Percentiles rank a stretch among this genome's conserved stretches.
These are phyloP conservation scores for Numida meleagris DNA, from an alignment of 2,113 vertebrate species.

Conservation along the genomic window DNA sequence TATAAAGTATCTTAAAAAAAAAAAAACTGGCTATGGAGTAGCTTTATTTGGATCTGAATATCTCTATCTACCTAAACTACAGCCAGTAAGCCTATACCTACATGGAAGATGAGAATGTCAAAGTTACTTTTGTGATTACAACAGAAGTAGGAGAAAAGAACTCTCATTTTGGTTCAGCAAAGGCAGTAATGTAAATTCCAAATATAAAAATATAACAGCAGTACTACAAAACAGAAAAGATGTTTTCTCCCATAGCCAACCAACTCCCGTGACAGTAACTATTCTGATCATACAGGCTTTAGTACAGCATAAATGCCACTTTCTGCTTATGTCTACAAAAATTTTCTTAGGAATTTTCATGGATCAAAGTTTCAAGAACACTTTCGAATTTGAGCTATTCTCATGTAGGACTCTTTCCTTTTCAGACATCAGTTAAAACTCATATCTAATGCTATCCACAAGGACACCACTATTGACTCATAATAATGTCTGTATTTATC, in stretches of 20 bases:
- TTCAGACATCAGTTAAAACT: neutral
- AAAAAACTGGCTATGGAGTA: fast-evolving
- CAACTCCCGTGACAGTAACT: neutral
- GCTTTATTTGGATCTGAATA: neutral
- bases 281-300: neutral
- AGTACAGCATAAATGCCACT: neutral
- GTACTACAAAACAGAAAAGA: neutral
- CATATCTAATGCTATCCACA: neutral
- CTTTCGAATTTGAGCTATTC: neutral
- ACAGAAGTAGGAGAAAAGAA: neutral
- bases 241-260: neutral
- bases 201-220: neutral
- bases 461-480: neutral
- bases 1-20: neutral
- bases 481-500: neutral
- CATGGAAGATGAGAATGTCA: neutral
- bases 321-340: neutral
- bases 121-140: neutral
- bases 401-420: neutral
- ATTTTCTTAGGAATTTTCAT: neutral
- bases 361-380: neutral
- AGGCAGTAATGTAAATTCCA: neutral
- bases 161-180: neutral
- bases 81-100: neutral
- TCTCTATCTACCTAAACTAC: fast-evolving